Evolutionary conservation across 2,797 vertebrate genomes (phyloP), one percentile per base, ranked within the genome.

Genomic region (Ficedula albicollis): DNA sequence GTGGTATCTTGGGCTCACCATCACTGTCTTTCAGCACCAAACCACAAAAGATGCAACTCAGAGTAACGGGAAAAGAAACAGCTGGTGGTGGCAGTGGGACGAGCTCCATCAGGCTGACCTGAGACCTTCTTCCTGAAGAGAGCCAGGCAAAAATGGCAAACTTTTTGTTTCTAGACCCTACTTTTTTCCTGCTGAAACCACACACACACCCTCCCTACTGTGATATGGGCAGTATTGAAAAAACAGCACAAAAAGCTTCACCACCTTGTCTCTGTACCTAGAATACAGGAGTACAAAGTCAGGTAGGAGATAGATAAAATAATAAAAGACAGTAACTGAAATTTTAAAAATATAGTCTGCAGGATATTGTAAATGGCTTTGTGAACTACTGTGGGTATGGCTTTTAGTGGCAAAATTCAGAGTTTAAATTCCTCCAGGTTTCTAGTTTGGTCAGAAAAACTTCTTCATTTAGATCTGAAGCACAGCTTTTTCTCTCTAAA

Each of bases 41-140:
- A 41, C 15, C 25, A 41, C 15, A 41, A 59, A 41, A 59, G 4
- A 30, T 30, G 36, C 12, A 41, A 6, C 36, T 59, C 26, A 30
- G 30, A 79, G 36, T 25, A 49, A 13, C 3, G 4, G 48, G 20
- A 34, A 52, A 43, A 34, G 48, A 48, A 77, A 8, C 25, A 23
- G 60, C 13, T 41, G 19, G 12, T 58, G 25, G 15, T 0, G 4
- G 54, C 2, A 6, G 25, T 1, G 1, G 60, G 11, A 6, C 17
- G 9, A 17, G 18, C 8, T 43, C 10, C 44, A 22, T 32, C 27
- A 13, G 44, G 21, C 62, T 75, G 26, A 51, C 11, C 26, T 43
- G 9, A 21, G 23, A 49, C 8, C 32, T 43, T 51, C 18, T 44
- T 12, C 27, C 62, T 23, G 27, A 27, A 44, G 27, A 43, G 22